A percentile compares a stretch with the other conserved stretches of the same genome.
phyloP scores from a whole-genome alignment of 2,888 invertebrate species.

The Crepidodera aurea region DNA sequence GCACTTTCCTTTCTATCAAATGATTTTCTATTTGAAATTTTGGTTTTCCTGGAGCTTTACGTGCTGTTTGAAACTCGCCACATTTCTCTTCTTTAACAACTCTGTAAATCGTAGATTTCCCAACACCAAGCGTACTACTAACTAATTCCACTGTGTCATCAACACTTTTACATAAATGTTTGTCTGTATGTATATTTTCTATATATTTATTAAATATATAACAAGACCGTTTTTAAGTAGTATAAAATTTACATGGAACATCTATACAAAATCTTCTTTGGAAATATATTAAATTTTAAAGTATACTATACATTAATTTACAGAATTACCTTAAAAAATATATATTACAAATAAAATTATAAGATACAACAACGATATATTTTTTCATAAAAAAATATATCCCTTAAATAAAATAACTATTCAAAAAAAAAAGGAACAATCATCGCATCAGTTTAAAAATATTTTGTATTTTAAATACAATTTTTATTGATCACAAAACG shows the following conservation, averaged over 20 bases:
- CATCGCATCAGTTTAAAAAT: slow-evolving; percentile 55
- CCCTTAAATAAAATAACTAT: slow-evolving; percentile 50
- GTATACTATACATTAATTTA: slow-evolving; percentile 58
- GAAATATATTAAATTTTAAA: slow-evolving; percentile 60
- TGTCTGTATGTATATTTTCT: too few species aligned
- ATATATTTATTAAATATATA: slow-evolving; percentile 60
- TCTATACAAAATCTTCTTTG: slow-evolving; percentile 59
- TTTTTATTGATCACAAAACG: slow-evolving; percentile 58
- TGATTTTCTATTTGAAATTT: too few species aligned
- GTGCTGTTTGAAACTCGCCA: too few species aligned
- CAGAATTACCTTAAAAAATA: slow-evolving; percentile 52
- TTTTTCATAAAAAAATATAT: slow-evolving; percentile 56
- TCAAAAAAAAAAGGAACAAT: slow-evolving; percentile 55
- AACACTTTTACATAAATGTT: too few species aligned
- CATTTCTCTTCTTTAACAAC: too few species aligned
- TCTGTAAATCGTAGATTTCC: too few species aligned
- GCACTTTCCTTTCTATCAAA: too few species aligned
- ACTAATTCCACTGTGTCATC: too few species aligned
- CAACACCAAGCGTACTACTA: too few species aligned
- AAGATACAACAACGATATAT: slow-evolving; percentile 60
- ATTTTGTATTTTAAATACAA: slow-evolving; percentile 57
- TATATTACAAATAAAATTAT: slow-evolving; percentile 58
- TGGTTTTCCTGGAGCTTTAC: too few species aligned
- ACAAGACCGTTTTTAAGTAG: slow-evolving; percentile 59
- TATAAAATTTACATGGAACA: slow-evolving; percentile 59